Evolutionary conservation across 2,888 invertebrate species (phyloP).

Genomic region (Leptinotarsa peninsularis): DNA sequence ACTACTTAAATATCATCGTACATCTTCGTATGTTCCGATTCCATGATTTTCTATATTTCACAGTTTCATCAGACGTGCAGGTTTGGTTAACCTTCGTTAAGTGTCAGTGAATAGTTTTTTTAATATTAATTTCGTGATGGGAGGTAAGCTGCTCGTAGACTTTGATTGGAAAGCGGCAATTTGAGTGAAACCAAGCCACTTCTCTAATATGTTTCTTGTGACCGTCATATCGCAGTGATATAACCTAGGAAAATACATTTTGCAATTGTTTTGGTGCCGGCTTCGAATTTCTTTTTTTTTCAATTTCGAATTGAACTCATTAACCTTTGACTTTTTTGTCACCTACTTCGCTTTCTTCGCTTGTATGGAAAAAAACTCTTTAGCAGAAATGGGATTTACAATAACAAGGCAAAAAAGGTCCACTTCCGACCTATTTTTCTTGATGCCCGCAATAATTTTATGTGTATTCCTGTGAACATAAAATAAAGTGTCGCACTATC

Average conservation of each 20-base stretch:
- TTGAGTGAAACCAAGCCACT: not conserved
- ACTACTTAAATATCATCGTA: constrained; percentile 28
- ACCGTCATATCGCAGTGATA: not conserved
- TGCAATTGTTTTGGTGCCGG: not conserved
- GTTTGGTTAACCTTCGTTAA: constrained; percentile 8
- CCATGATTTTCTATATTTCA: constrained; percentile 24
- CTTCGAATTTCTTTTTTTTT: not conserved
- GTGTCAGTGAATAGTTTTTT: constrained; percentile 22
- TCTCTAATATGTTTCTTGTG: not conserved
- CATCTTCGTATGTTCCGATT: constrained; percentile 23
- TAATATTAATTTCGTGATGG: constrained; percentile 12
- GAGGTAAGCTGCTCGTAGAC: constrained; percentile 15
- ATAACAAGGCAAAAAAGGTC: not conserved
- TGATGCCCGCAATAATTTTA: not conserved
- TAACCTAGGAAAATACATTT: constrained; percentile 4
- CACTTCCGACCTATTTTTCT: too few relatives aligned
- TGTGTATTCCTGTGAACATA: not conserved
- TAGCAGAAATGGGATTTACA: not conserved
- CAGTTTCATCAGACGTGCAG: constrained; percentile 21
- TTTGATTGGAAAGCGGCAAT: not conserved
- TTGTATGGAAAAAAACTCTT: not conserved
- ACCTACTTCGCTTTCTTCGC: not conserved
- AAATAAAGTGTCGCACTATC: not conserved
- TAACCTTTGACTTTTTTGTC: not conserved
- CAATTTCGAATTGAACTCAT: not conserved